These are phyloP conservation scores for Leptodirus hochenwartii DNA, from an alignment of 2,888 invertebrate genomes.

Conservation along the genomic window DNA sequence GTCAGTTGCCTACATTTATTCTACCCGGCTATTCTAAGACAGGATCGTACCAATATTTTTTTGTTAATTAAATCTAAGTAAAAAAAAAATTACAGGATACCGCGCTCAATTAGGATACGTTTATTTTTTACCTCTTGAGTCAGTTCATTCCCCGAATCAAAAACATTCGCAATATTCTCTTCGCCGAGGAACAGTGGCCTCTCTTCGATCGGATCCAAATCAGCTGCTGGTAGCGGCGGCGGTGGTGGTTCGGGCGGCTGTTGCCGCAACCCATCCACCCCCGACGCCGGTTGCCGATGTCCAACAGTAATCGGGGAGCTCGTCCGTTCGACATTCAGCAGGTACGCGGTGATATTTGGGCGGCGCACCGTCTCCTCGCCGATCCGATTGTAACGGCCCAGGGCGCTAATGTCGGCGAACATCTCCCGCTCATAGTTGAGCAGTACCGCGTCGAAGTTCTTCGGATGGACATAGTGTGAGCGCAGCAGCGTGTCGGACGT, in stretches of 20 bases:
- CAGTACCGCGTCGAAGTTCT: slow-evolving; percentile 49
- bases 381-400: slow-evolving; percentile 41
- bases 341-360: slow-evolving; percentile 37
- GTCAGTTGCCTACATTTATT: too few relatives aligned
- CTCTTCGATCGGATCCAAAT: too few relatives aligned
- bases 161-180: too few relatives aligned
- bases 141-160: too few relatives aligned
- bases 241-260: slow-evolving; percentile 6
- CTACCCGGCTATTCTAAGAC: too few relatives aligned
- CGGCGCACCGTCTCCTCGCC: slow-evolving; percentile 29
- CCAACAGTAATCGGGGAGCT: slow-evolving; percentile 9
- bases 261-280: slow-evolving; percentile 10
- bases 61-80: too few relatives aligned
- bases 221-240: slow-evolving; percentile 9
- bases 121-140: too few relatives aligned
- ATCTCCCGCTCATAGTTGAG: slow-evolving; percentile 52
- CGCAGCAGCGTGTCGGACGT: slow-evolving; percentile 37
- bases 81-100: too few relatives aligned
- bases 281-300: slow-evolving; percentile 4
- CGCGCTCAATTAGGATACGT: too few relatives aligned
- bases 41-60: too few relatives aligned
- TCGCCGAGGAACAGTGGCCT: too few relatives aligned
- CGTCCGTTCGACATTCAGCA: slow-evolving; percentile 34
- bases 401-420: slow-evolving; percentile 53
- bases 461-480: slow-evolving; percentile 48